Base-by-base conservation (phyloP, 1,140 invertebrate genomes). In the Brachystomella parvula region DNA sequence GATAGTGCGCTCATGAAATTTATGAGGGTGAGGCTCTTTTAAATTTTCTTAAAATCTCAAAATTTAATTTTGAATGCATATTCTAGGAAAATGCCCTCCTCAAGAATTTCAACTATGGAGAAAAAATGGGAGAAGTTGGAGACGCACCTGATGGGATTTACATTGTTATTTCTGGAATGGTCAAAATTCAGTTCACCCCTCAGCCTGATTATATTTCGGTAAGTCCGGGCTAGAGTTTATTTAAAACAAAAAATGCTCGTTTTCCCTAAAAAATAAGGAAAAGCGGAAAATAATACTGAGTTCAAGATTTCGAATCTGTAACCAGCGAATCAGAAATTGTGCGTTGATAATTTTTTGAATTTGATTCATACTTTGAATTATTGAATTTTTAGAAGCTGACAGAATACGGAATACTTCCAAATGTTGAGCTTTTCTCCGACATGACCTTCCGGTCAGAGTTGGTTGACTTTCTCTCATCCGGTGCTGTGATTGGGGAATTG, bases 401-500 rank as follows among this genome's bases (percentile, higher is more conserved):
- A 15, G 26, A 61, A 21, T 47, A 64, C 60, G 71, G 74, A 31
- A 53, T 49, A 28, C 28, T 75, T 26, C 71, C 73, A 6, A 72
- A 70, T 24, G 64, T 70, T 49, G 72, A 74, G 29, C 35, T 70
- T 12, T 71, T 72, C 47, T 29, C 66, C 2, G 71, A 71, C 26
- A 47, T 72, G 19, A 60, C 53, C 17, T 74, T 69, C 61, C 44
- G 68, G 31, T 66, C 65, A 15, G 68, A 71, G 59, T 67, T 75
- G 29, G 69, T 76, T 9, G 79, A 81, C 61, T 81, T 77, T 61
- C 70, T 80, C 60, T 74, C 76, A 0, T 72, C 77, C 19, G 79
- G 79, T 9, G 77, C 76, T 31, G 75, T 81, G 1, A 74, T 81
- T 32, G 80, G 80, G 1, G 80, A 81, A 67, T 75, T 79, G 68